Percentiles rank a stretch among this genome's conserved stretches.
Conservation (phyloP, 2,888 invertebrate genomes). For the Pyralis farinalis region DNA sequence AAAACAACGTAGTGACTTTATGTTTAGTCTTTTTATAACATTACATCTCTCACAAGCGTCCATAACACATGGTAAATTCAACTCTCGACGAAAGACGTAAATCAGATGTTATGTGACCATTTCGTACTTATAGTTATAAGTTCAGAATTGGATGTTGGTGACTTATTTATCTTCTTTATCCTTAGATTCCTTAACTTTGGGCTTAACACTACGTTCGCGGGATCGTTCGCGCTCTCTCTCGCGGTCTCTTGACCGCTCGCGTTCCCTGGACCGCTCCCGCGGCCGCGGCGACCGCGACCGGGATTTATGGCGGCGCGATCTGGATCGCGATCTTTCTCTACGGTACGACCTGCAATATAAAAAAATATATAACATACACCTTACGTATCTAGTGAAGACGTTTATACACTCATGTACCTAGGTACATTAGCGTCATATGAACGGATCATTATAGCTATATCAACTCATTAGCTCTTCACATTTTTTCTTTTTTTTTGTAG, state of each 20-base stretch:
- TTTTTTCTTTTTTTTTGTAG: too few species aligned
- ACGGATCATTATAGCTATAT: too few species aligned
- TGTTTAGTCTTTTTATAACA: not conserved
- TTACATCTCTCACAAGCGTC: not conserved
- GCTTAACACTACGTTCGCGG: slow-evolving; percentile 73
- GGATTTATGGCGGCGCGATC: slow-evolving; percentile 85
- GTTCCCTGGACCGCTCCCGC: slow-evolving; percentile 42
- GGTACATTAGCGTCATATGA: too few species aligned
- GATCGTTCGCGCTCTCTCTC: slow-evolving; percentile 50
- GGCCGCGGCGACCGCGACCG: slow-evolving; percentile 85
- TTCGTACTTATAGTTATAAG: slow-evolving; percentile 6
- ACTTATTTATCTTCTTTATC: slow-evolving; percentile 86
- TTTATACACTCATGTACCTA: too few species aligned
- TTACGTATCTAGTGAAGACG: too few species aligned
- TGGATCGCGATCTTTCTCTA: slow-evolving; percentile 84
- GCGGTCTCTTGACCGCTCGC: slow-evolving; percentile 36
- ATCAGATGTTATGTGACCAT: not conserved
- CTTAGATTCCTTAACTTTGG: slow-evolving; percentile 78
- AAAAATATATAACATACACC: too few species aligned
- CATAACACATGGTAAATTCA: not conserved
- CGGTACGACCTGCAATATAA: slow-evolving; percentile 82
- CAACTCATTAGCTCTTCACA: too few species aligned
- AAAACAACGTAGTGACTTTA: too few species aligned
- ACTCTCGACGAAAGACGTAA: too few species aligned
- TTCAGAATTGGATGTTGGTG: not conserved